These are phyloP conservation scores for Tenebrosternarchus preto DNA, from an alignment of 2,113 vertebrate species.

Conservation along the genomic window DNA sequence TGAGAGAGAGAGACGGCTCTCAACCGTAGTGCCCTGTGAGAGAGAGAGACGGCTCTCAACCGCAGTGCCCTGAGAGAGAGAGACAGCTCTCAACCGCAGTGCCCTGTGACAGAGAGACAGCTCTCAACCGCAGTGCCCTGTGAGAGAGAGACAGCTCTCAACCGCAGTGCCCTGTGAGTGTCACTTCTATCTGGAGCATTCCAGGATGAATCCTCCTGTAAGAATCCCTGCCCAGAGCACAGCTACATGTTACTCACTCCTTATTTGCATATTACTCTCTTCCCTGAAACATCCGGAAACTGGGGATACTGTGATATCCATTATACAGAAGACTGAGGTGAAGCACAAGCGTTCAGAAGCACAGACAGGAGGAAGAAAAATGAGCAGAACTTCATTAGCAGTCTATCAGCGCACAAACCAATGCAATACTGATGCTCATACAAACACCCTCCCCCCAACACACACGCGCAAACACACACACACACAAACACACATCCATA, in stretches of 20 bases:
- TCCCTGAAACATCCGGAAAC: neutral
- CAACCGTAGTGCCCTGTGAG: no score
- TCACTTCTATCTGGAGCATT: neutral
- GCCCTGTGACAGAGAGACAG: no score
- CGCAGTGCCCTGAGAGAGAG: no score
- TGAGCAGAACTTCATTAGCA: no score
- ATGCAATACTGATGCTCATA: no score
- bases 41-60: no score
- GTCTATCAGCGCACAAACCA: no score
- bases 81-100: no score
- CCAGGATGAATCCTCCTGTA: neutral
- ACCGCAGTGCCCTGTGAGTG: neutral
- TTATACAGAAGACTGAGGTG: neutral
- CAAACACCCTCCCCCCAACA: neutral
- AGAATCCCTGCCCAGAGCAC: neutral
- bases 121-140: no score
- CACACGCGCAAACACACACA: neutral
- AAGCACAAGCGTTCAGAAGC: constrained; percentile 2
- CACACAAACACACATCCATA: no score
- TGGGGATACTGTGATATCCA: neutral
- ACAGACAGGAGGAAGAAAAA: neutral
- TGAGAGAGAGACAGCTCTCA: no score
- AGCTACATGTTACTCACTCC: neutral
- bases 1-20: no score
- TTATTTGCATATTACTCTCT: neutral